phyloP scores from a whole-genome alignment of 2,113 vertebrate species.

The Nesoenas mayeri region DNA sequence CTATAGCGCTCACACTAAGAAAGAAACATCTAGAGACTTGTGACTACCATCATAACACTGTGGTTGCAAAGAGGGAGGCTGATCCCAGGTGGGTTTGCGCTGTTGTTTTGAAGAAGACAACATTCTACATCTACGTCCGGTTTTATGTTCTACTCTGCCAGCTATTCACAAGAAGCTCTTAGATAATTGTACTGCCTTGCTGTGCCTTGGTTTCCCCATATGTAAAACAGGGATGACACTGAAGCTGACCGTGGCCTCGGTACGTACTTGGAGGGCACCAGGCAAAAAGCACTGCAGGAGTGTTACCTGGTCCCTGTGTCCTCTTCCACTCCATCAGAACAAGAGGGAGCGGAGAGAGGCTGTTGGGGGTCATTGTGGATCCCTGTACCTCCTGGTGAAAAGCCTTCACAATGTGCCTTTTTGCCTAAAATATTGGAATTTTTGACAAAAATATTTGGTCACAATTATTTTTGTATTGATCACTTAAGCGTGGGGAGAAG shows the following conservation, averaged over 20 bases:
- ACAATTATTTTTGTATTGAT: conserved; percentile 63
- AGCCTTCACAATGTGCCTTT: conserved; percentile 69
- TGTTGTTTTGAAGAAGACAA: background rate
- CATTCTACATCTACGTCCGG: background rate
- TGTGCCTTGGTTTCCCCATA: conserved; percentile 19
- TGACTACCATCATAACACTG: accelerated
- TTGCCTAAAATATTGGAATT: conserved; percentile 13
- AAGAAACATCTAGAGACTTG: background rate
- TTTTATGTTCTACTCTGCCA: background rate
- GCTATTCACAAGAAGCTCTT: conserved; percentile 33
- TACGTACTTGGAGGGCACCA: background rate
- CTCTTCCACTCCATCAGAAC: background rate
- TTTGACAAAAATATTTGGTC: background rate
- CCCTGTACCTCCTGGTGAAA: background rate
- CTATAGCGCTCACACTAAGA: background rate
- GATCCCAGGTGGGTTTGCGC: background rate
- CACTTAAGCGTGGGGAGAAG: background rate
- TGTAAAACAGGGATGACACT: background rate
- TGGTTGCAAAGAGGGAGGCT: background rate
- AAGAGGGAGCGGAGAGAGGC: background rate
- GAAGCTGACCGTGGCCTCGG: background rate
- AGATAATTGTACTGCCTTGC: background rate
- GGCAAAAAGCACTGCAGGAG: background rate
- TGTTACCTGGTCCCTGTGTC: background rate
- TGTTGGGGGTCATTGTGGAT: background rate